A percentile compares a stretch with the other conserved stretches of the same genome.
Evolutionary conservation across 2,113 vertebrate species (phyloP).

Genomic region (Brienomyrus longianalis): DNA sequence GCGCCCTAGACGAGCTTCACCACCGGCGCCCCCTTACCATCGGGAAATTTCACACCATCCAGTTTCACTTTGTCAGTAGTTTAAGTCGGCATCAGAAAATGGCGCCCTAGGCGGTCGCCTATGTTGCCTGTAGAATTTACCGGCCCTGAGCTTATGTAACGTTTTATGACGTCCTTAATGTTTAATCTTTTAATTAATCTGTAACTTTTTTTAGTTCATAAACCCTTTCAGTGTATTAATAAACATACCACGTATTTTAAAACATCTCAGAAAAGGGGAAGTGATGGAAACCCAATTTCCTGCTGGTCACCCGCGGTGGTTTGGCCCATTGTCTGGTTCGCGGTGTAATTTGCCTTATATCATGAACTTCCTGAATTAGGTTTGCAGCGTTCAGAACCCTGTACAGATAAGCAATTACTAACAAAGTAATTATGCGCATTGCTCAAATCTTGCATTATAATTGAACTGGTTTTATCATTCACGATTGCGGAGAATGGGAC

Average conservation of each 20-base stretch:
- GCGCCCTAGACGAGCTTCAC: neutral
- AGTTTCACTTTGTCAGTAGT: neutral
- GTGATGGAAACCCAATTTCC: neutral
- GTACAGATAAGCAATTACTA: neutral
- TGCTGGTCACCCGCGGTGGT: neutral
- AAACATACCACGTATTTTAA: neutral
- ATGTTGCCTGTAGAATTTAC: neutral
- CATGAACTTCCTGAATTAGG: neutral
- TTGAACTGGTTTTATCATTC: neutral
- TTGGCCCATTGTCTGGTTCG: neutral
- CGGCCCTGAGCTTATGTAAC: neutral
- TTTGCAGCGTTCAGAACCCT: neutral
- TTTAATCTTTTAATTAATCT: neutral
- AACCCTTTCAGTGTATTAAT: neutral
- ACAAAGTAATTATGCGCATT: neutral
- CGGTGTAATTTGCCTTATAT: neutral
- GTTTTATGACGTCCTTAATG: neutral
- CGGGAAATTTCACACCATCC: neutral
- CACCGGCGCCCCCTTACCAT: neutral
- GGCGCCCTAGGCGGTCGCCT: neutral
- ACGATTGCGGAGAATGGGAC: neutral
- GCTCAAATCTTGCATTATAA: neutral
- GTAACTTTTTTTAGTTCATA: neutral
- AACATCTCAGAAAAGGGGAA: neutral
- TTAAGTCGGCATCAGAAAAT: neutral